Evolutionary conservation across 2,797 vertebrate genomes (phyloP).

Genomic region (Myotis vivesi): DNA sequence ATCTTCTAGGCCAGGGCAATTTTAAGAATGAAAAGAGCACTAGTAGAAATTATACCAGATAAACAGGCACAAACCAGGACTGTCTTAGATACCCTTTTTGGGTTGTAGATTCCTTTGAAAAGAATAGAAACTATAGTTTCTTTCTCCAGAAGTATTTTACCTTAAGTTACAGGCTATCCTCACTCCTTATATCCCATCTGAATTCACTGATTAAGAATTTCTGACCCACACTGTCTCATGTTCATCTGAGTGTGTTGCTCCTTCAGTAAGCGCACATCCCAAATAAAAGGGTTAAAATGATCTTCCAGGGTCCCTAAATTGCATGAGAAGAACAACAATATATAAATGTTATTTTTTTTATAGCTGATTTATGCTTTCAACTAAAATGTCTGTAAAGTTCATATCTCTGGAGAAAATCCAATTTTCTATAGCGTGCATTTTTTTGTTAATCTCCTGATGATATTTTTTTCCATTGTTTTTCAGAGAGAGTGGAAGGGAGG

Average conservation of each 20-base stretch:
- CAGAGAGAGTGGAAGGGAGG: too few species aligned
- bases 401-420: background rate
- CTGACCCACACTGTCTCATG: background rate
- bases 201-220: background rate
- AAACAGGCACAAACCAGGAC: background rate
- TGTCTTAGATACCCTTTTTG: background rate
- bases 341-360: background rate
- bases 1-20: background rate
- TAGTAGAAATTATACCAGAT: constrained; percentile 9
- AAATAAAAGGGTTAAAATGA: background rate
- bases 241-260: background rate
- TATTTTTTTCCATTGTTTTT: too few species aligned
- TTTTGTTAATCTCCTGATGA: too few species aligned
- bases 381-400: constrained; percentile 2
- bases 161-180: background rate
- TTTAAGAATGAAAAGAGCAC: background rate
- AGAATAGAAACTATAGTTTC: background rate
- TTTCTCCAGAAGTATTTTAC: background rate
- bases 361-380: background rate
- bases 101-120: background rate
- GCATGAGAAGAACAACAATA: background rate
- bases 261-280: background rate
- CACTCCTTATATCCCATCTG: fast-evolving
- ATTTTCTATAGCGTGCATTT: background rate
- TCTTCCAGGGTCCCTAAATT: background rate